Base-by-base conservation (phyloP, 2,888 invertebrate genomes). In the Thera obeliscata region DNA sequence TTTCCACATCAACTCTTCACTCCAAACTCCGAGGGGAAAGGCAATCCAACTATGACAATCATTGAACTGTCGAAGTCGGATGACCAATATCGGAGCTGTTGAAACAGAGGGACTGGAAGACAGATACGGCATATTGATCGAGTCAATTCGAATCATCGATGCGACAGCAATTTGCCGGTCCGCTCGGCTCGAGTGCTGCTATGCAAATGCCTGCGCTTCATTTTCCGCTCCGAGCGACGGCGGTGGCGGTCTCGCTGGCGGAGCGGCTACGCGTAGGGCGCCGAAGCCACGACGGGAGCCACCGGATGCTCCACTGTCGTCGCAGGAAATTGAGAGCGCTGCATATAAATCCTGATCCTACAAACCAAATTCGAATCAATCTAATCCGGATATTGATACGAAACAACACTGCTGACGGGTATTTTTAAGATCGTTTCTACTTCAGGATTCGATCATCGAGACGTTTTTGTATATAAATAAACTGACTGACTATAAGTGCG, bases 341-440 rank as follows among this genome's bases (percentile, higher is more conserved):
- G 91, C 93, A 93, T 61, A 61, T 90, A 92, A 92, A 93, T 91
- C 88, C 88, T 87, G 88, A 90, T 91, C 88, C 87, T 87, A 87
- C 90, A 88, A 91, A 89, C 89, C 89, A 89, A 93, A 93, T 92
- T 92, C 89, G 91, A 90, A 91, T 90, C 89, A 76, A 86, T 88
- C 87, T 91, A 92, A 93, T 92, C 92, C 91, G 91, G 91, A 92
- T 92, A 92, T 92, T 90, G 92, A 90, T 91, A 90, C 85, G 89
- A 89, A 87, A 90, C 89, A 90, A 88, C 84, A 86, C 83, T 78
- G 82, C 80, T 80, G 82, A 81, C 79, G 80, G 79, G 76, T 76
- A 81, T 84, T 86, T 87, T 86, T 82, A 87, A 85, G 80, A 81
- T 83, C 77, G 77, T 71, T 55, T 41, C 9, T 38, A 46, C 48